These are phyloP conservation scores for Pachyuromys duprasi DNA, from an alignment of 2,797 vertebrate species.

Conservation along the genomic window DNA sequence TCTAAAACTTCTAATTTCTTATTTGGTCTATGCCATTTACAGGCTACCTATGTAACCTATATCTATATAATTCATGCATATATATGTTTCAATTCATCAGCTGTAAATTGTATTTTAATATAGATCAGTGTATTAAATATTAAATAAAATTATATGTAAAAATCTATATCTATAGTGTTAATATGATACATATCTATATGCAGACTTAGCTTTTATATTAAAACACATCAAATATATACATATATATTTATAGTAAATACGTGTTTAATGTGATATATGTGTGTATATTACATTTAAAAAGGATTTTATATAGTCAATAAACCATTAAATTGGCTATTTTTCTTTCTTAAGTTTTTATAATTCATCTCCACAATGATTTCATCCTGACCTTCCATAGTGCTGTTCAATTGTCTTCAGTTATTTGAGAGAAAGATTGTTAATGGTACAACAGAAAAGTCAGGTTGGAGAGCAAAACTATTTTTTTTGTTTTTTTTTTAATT, in stretches of 20 bases:
- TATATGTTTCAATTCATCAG: conserved; percentile 34
- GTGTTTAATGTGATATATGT: background rate
- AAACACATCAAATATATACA: background rate
- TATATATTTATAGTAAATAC: background rate
- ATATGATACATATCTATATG: background rate
- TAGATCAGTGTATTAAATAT: conserved; percentile 24
- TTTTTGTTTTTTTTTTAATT: no score
- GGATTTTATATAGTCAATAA: background rate
- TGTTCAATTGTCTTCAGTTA: conserved; percentile 10
- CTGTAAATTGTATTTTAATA: conserved; percentile 27
- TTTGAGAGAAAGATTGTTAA: conserved; percentile 25
- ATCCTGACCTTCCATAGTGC: background rate
- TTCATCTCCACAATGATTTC: conserved; percentile 15
- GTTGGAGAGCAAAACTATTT: conserved; percentile 17
- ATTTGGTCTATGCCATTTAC: conserved; percentile 17
- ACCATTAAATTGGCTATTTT: conserved; percentile 16
- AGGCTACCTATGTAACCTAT: background rate
- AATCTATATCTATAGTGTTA: background rate
- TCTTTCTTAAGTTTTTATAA: background rate
- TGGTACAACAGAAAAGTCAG: background rate
- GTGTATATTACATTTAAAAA: conserved; percentile 20
- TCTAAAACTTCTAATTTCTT: conserved; percentile 19
- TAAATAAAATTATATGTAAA: background rate
- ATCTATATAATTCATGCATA: background rate
- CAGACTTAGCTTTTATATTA: background rate